These are phyloP conservation scores for Vulpes lagopus DNA, from an alignment of 2,113 vertebrate genomes.

Conservation along the genomic window DNA sequence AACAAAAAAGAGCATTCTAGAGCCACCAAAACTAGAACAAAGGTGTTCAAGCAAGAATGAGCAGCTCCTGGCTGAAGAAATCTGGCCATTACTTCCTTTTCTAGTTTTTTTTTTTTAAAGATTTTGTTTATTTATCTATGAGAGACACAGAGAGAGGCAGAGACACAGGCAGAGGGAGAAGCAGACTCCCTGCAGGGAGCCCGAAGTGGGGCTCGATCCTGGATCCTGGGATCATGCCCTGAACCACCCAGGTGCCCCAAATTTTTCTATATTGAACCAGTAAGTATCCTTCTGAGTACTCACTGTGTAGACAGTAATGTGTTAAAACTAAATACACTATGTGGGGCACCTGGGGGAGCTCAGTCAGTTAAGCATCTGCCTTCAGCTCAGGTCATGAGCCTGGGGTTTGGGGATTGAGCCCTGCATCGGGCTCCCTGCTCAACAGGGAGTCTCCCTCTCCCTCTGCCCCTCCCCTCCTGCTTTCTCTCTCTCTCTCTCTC, in stretches of 20 bases:
- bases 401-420: too few relatives aligned
- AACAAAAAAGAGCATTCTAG: slow-evolving; percentile 52
- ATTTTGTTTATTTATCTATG: too few relatives aligned
- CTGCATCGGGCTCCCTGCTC: too few relatives aligned
- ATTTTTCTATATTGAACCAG: background rate
- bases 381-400: background rate
- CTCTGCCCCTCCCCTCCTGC: too few relatives aligned
- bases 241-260: background rate
- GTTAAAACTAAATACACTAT: background rate
- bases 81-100: background rate
- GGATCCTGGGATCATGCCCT: too few relatives aligned
- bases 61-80: background rate
- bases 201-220: too few relatives aligned
- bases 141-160: too few relatives aligned
- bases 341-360: background rate
- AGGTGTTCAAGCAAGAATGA: slow-evolving; percentile 6
- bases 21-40: background rate
- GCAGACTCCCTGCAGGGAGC: too few relatives aligned
- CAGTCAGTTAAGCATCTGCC: background rate
- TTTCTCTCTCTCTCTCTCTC: too few relatives aligned
- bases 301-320: background rate
- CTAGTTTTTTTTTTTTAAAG: too few relatives aligned
- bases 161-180: too few relatives aligned
- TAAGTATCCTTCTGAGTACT: background rate
- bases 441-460: too few relatives aligned